Conservation (phyloP, 1,140 invertebrate species). For the Drosophila oshimai region DNA sequence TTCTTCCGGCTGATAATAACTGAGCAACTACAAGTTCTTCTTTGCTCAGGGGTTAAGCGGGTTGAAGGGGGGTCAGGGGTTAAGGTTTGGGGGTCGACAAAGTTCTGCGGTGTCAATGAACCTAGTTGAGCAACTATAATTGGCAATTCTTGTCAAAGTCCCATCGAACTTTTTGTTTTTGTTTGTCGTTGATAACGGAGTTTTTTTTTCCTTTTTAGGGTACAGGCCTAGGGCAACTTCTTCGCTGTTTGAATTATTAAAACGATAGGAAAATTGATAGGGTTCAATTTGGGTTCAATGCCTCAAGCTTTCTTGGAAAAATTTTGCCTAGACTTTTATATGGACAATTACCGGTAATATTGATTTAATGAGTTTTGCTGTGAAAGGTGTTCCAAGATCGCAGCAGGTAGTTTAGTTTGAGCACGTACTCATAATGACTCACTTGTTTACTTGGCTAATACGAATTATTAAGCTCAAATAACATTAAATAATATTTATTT, state of each 20-base stretch:
- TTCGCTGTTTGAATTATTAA: slow-evolving; percentile 11
- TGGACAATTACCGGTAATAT: too few species aligned
- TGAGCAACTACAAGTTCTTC: slow-evolving; percentile 40
- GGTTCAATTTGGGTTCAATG: neutral
- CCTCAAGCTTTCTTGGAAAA: neutral
- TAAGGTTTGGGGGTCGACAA: slow-evolving; percentile 1
- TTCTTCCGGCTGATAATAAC: slow-evolving; percentile 46
- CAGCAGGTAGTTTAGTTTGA: too few species aligned
- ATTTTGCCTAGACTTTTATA: neutral
- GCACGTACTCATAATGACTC: too few species aligned
- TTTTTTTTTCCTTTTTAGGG: slow-evolving; percentile 1
- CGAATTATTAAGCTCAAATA: too few species aligned
- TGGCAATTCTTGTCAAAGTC: slow-evolving; percentile 45
- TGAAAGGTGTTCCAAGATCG: too few species aligned
- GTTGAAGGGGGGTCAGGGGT: neutral
- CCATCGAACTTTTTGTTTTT: slow-evolving; percentile 43
- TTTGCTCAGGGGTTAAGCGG: neutral
- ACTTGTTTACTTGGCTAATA: too few species aligned
- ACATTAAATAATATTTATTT: too few species aligned
- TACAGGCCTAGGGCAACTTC: neutral
- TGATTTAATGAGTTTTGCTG: too few species aligned
- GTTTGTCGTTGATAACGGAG: slow-evolving; percentile 2
- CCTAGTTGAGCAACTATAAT: slow-evolving; percentile 40
- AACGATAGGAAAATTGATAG: neutral
- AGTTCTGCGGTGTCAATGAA: slow-evolving; percentile 53